Conservation (phyloP, 2,797 vertebrate genomes). For the Phoxinus dragarum region DNA sequence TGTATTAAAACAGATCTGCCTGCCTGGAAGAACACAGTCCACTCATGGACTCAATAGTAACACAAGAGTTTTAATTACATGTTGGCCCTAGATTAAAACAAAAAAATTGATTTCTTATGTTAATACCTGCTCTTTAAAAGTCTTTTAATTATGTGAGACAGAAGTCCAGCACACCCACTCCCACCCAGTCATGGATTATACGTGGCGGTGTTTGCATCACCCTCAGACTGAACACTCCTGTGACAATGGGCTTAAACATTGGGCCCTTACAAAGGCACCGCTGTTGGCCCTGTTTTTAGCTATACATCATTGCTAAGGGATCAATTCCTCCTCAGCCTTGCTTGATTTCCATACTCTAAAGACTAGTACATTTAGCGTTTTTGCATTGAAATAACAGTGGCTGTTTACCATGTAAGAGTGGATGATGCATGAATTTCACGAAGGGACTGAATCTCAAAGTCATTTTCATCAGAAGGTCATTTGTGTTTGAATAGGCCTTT, state of each 20-base stretch:
- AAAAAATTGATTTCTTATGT: neutral
- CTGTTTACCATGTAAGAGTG: neutral
- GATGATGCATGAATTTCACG: neutral
- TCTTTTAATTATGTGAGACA: neutral
- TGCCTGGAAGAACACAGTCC: neutral
- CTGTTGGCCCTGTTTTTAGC: constrained; percentile 32
- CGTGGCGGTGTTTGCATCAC: neutral
- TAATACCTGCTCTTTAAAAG: neutral
- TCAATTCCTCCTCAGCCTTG: neutral
- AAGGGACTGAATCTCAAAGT: neutral
- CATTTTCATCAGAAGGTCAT: constrained; percentile 24
- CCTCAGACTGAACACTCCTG: constrained; percentile 12
- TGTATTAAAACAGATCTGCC: neutral
- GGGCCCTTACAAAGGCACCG: constrained; percentile 13
- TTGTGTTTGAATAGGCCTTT: constrained; percentile 35
- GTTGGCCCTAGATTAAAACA: neutral
- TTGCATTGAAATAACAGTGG: neutral
- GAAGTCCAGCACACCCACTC: neutral
- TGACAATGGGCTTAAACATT: constrained; percentile 35
- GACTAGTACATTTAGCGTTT: neutral
- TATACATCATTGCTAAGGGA: neutral
- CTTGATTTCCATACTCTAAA: neutral
- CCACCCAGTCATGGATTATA: constrained; percentile 12
- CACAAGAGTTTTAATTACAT: neutral
- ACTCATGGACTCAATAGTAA: neutral